Conservation (phyloP, 30 jellyfish, hydroid and myxozoan genomes). For the Euphysa ruthae region DNA sequence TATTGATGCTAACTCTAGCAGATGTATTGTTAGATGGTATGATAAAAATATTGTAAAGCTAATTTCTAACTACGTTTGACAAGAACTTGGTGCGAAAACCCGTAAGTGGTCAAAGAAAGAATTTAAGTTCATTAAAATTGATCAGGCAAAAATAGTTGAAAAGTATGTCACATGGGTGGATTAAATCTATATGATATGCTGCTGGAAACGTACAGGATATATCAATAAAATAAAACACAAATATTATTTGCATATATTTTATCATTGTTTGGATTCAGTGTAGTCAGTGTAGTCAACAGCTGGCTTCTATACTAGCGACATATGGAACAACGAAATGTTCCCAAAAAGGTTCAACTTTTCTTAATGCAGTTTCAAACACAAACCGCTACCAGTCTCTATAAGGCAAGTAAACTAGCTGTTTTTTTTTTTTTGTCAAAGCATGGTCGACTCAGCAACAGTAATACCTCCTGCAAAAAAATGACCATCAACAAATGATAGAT, state of each 20-base stretch:
- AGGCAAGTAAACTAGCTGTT: no score
- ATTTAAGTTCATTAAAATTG: not conserved
- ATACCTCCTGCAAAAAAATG: no score
- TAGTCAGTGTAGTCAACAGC: no score
- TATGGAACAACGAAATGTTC: not conserved
- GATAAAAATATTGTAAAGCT: not conserved
- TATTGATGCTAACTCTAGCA: not conserved
- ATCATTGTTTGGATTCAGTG: no score
- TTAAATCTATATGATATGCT: not conserved
- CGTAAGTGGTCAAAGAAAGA: not conserved
- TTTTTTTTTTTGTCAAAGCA: no score
- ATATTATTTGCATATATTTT: not conserved
- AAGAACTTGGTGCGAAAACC: not conserved
- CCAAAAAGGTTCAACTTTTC: not conserved
- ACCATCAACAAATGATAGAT: no score
- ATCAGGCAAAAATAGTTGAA: not conserved
- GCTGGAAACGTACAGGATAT: not conserved
- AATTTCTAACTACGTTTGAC: not conserved
- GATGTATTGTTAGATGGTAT: conserved; percentile 6
- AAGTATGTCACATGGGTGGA: not conserved
- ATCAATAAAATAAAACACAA: not conserved
- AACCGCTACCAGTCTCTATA: no score
- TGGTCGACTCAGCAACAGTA: no score
- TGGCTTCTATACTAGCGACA: not conserved
- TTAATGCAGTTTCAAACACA: not conserved